These are phyloP conservation scores for Pecten maximus DNA, from an alignment of 2,888 invertebrate species.

Conservation along the genomic window DNA sequence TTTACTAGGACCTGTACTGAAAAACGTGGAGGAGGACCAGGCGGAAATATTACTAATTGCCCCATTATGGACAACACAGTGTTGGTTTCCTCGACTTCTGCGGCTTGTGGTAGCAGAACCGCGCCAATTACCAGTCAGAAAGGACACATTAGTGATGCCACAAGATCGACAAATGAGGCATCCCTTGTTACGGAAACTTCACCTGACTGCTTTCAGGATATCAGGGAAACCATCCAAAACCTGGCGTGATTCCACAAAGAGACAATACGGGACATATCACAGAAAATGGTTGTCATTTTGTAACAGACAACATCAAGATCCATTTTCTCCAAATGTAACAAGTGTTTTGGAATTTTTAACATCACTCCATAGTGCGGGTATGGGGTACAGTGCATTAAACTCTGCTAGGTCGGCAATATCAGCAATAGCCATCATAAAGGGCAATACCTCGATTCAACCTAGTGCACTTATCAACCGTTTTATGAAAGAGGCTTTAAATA, in stretches of 20 bases:
- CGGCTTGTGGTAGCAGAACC: not conserved
- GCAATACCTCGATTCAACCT: not conserved
- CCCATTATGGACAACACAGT: slow-evolving; percentile 37
- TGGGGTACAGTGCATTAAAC: not conserved
- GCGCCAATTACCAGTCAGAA: not conserved
- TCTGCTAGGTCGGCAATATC: not conserved
- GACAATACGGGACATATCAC: not conserved
- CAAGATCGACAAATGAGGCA: not conserved
- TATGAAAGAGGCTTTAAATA: not conserved
- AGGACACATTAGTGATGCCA: not conserved
- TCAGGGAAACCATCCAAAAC: slow-evolving; percentile 27
- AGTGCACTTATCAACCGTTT: not conserved
- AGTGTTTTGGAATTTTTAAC: slow-evolving; percentile 6
- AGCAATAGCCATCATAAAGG: not conserved
- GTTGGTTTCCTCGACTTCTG: slow-evolving; percentile 26
- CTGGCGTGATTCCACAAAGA: not conserved
- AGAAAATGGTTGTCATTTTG: not conserved
- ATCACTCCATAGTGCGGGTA: not conserved
- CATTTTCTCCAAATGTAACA: not conserved
- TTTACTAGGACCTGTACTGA: not conserved
- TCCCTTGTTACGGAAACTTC: not conserved
- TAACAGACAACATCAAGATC: not conserved
- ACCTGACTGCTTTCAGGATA: slow-evolving; percentile 15
- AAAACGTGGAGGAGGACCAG: slow-evolving; percentile 18
- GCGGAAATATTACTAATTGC: slow-evolving; percentile 1